A percentile compares a stretch with the other conserved stretches of the same genome.
phyloP scores from a whole-genome alignment of 2,888 invertebrate species.

The Pantelozetes paolii region DNA sequence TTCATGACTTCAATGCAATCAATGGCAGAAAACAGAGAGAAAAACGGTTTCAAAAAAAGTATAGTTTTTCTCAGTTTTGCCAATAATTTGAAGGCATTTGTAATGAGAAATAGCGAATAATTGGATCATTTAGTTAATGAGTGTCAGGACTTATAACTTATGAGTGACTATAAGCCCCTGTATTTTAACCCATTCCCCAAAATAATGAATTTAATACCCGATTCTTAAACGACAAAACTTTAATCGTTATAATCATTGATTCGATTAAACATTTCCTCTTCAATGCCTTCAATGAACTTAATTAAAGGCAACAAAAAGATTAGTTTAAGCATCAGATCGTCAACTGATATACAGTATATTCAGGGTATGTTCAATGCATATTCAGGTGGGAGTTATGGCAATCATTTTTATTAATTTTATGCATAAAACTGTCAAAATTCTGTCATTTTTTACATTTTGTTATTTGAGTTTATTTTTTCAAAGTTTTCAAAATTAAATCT shows the following conservation, averaged over 20 bases:
- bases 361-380: too few species aligned
- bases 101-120: slow-evolving; percentile 31
- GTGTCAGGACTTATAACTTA: slow-evolving; percentile 17
- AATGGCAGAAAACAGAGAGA: not conserved
- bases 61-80: not conserved
- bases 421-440: too few species aligned
- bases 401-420: too few species aligned
- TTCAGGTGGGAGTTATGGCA: slow-evolving; percentile 4
- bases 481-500: too few species aligned
- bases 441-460: too few species aligned
- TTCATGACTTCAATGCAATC: not conserved
- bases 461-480: too few species aligned
- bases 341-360: not conserved
- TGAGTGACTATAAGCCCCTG: not conserved
- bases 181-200: not conserved
- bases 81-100: slow-evolving; percentile 3
- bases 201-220: too few species aligned
- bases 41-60: not conserved
- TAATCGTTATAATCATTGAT: slow-evolving; percentile 5
- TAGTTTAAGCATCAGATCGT: not conserved
- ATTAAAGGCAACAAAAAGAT: slow-evolving; percentile 14
- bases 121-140: slow-evolving; percentile 39
- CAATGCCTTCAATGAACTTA: slow-evolving; percentile 40
- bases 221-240: slow-evolving; percentile 32
- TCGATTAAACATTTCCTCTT: slow-evolving; percentile 36